phyloP scores from a whole-genome alignment of 2,888 invertebrate species.

The Fissipunctia ypsillon region DNA sequence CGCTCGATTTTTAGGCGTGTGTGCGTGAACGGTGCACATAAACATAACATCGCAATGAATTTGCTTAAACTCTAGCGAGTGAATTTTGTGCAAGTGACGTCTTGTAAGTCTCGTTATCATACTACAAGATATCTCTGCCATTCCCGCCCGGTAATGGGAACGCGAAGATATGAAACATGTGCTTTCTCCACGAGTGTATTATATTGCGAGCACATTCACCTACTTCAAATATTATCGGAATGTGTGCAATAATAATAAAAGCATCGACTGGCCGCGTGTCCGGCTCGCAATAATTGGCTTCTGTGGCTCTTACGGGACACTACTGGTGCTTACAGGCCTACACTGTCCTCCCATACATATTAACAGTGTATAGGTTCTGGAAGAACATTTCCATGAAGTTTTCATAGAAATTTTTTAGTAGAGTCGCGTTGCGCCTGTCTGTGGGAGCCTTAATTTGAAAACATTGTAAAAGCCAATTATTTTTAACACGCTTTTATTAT shows the following conservation, averaged over 20 bases:
- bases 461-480: too few relatives aligned
- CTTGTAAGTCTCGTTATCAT: not conserved
- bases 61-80: too few relatives aligned
- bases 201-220: conserved; percentile 22
- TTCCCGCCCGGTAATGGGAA: not conserved
- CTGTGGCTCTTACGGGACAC: conserved; percentile 28
- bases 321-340: not conserved
- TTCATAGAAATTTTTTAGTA: too few relatives aligned
- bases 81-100: too few relatives aligned
- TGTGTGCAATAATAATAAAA: conserved; percentile 33
- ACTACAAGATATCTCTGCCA: not conserved
- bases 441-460: too few relatives aligned
- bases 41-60: too few relatives aligned
- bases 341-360: not conserved
- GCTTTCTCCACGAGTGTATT: conserved; percentile 29
- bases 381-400: too few relatives aligned
- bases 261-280: conserved; percentile 18
- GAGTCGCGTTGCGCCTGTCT: too few relatives aligned
- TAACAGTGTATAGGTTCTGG: too few relatives aligned
- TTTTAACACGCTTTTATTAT: too few relatives aligned
- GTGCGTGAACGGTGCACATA: too few relatives aligned
- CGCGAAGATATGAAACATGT: conserved; percentile 25
- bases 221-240: conserved; percentile 33
- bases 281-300: conserved; percentile 30
- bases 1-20: too few relatives aligned